These are phyloP conservation scores for Myotis findleyi DNA, from an alignment of 2,797 vertebrate species.

Conservation along the genomic window DNA sequence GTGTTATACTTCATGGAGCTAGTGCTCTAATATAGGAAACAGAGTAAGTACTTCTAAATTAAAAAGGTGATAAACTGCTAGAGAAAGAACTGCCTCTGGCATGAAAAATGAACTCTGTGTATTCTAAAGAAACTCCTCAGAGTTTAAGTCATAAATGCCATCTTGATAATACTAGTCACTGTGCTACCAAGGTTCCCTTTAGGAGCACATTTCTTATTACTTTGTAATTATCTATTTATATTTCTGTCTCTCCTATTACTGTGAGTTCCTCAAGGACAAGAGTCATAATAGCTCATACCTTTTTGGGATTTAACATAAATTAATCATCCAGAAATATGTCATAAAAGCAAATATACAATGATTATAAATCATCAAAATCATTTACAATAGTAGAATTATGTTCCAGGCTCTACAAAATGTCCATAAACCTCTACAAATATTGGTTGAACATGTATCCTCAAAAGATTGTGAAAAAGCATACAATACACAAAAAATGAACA, in stretches of 20 bases:
- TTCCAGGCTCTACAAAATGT: neutral
- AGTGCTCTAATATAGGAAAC: neutral
- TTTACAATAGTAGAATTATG: neutral
- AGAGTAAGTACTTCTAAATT: conserved; percentile 12
- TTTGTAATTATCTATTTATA: conserved; percentile 2
- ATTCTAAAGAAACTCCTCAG: conserved; percentile 34
- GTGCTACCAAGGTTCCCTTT: neutral
- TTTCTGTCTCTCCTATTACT: neutral
- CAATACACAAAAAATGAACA: neutral
- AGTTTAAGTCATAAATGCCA: neutral
- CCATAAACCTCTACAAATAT: neutral
- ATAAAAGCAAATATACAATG: conserved; percentile 10
- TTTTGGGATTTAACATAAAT: conserved; percentile 8
- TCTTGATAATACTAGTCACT: neutral
- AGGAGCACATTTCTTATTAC: neutral
- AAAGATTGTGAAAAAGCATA: neutral
- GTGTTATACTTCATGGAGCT: neutral
- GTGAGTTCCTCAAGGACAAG: neutral
- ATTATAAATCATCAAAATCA: neutral
- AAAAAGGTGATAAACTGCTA: neutral
- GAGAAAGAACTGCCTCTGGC: neutral
- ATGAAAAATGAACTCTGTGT: neutral
- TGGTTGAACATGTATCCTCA: neutral
- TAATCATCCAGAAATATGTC: neutral
- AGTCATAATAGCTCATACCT: neutral